Conservation (phyloP, 2,888 invertebrate genomes). For the Heliconius erato region DNA sequence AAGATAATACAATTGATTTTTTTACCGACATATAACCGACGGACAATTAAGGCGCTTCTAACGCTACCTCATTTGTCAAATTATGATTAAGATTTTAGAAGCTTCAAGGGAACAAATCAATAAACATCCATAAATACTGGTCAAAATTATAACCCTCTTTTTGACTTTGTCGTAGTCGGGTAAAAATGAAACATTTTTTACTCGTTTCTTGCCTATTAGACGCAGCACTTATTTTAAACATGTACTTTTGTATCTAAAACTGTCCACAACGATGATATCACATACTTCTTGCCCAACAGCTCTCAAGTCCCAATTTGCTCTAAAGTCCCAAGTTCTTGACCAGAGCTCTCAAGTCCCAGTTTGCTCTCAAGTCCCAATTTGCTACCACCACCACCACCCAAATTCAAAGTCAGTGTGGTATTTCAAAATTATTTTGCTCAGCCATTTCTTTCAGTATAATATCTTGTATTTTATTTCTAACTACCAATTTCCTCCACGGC, state of each 20-base stretch:
- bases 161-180: too few relatives aligned
- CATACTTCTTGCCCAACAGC: too few relatives aligned
- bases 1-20: too few relatives aligned
- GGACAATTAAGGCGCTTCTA: too few relatives aligned
- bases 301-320: not conserved
- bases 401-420: conserved; percentile 9
- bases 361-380: not conserved
- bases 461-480: conserved; percentile 70
- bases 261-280: not conserved
- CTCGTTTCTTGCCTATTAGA: not conserved
- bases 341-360: too few relatives aligned
- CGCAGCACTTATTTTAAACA: not conserved
- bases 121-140: too few relatives aligned
- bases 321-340: not conserved
- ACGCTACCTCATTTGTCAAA: too few relatives aligned
- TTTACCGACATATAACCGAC: too few relatives aligned
- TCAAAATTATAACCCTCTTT: too few relatives aligned
- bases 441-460: conserved; percentile 63
- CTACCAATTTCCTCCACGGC: conserved; percentile 65
- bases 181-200: too few relatives aligned
- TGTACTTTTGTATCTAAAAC: not conserved
- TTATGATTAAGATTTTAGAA: too few relatives aligned
- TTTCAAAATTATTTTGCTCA: conserved; percentile 24
- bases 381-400: not conserved
- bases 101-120: too few relatives aligned